Percentiles rank a stretch among this genome's conserved stretches.
Evolutionary conservation across 2,888 invertebrate genomes (phyloP).

Genomic region (Pedicia rivosa): DNA sequence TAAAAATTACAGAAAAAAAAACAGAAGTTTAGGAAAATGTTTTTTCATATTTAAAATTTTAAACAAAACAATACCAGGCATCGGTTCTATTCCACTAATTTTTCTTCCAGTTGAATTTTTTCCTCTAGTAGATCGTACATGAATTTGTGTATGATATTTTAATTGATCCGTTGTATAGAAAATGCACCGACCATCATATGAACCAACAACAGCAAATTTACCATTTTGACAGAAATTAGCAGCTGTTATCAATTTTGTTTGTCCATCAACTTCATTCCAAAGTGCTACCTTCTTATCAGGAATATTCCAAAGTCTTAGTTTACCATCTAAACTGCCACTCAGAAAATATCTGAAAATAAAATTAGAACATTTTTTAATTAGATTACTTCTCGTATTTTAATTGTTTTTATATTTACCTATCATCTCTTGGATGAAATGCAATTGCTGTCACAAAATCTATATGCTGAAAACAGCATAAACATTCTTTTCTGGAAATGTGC

Average conservation of each 20-base stretch:
- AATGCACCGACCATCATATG: constrained; percentile 95
- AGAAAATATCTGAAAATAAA: constrained; percentile 47
- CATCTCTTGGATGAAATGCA: constrained; percentile 90
- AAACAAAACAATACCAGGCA: constrained; percentile 50
- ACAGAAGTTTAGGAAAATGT: not conserved
- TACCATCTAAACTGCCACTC: constrained; percentile 95
- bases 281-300: constrained; percentile 97
- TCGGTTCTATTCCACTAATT: constrained; percentile 93
- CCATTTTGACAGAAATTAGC: constrained; percentile 97
- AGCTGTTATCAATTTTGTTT: constrained; percentile 85
- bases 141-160: constrained; percentile 95
- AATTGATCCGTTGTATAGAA: constrained; percentile 97
- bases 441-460: constrained; percentile 99
- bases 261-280: constrained; percentile 96
- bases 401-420: constrained; percentile 33
- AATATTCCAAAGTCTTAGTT: constrained; percentile 97
- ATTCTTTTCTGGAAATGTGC: constrained; percentile 95
- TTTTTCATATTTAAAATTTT: too few species aligned
- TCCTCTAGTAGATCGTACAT: constrained; percentile 89
- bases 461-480: constrained; percentile 97
- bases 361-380: constrained; percentile 16
- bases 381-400: not conserved
- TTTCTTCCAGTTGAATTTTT: constrained; percentile 90
- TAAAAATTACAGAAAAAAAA: constrained; percentile 16
- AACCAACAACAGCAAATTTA: constrained; percentile 95